Evolutionary conservation across 2,888 invertebrate genomes (phyloP).

Genomic region (Rotaria socialis): DNA sequence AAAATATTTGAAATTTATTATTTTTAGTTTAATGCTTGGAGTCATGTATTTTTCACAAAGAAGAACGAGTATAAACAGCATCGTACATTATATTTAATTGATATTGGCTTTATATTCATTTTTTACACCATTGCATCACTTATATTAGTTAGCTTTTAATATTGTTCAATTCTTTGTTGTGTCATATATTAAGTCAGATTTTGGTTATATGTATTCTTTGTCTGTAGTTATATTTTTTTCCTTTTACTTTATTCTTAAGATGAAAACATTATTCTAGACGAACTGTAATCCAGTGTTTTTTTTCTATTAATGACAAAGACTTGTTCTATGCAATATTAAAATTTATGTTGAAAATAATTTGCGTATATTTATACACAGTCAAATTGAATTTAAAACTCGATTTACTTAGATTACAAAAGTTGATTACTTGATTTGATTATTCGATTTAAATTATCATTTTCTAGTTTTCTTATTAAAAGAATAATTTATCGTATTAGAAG

Average conservation of each 20-base stretch:
- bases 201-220: background rate
- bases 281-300: background rate
- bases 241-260: background rate
- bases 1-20: too few species aligned
- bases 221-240: background rate
- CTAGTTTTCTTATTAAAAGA: too few species aligned
- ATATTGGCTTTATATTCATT: background rate
- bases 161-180: background rate
- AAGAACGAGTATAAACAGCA: background rate
- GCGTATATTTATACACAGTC: too few species aligned
- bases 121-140: background rate
- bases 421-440: too few species aligned
- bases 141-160: background rate
- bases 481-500: too few species aligned
- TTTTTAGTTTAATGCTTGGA: background rate
- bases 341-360: too few species aligned
- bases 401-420: too few species aligned
- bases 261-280: background rate
- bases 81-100: constrained; percentile 3
- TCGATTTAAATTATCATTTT: too few species aligned
- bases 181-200: background rate
- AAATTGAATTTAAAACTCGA: too few species aligned
- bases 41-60: background rate
- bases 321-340: too few species aligned
- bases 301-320: too few species aligned